Conservation (phyloP, 2,797 vertebrate species). For the Phataginus tricuspis region DNA sequence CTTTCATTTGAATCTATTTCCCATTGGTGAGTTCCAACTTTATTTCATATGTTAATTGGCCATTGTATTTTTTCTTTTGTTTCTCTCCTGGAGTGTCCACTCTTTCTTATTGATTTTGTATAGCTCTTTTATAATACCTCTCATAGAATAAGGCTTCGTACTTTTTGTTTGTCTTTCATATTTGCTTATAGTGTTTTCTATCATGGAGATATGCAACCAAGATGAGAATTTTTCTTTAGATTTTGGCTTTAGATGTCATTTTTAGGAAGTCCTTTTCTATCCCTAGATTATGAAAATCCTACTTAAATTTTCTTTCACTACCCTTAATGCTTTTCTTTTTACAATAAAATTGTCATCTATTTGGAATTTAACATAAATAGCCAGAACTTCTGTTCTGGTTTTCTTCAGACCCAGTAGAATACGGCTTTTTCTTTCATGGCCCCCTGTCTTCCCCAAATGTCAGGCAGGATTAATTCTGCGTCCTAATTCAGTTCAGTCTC, state of each 20-base stretch:
- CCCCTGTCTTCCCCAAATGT: not conserved
- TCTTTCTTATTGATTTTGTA: not conserved
- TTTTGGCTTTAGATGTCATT: not conserved
- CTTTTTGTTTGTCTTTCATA: not conserved
- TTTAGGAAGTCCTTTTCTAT: slow-evolving; percentile 16
- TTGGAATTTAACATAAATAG: not conserved
- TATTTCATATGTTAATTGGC: not conserved
- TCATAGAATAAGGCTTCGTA: not conserved
- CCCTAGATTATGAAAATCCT: not conserved
- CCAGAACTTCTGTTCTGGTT: not conserved
- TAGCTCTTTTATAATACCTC: not conserved
- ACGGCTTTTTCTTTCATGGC: not conserved
- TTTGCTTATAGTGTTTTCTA: not conserved
- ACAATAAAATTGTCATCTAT: not conserved
- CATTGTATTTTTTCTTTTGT: not conserved
- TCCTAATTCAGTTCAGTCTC: not conserved
- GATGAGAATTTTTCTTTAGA: not conserved
- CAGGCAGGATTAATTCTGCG: not conserved
- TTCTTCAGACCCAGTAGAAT: not conserved
- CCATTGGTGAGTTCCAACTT: not conserved
- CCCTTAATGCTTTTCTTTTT: not conserved
- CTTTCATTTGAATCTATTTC: not conserved
- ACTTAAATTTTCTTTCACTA: not conserved
- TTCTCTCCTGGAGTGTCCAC: not conserved
- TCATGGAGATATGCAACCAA: not conserved